Evolutionary conservation across 2,888 invertebrate species (phyloP), one percentile per base, ranked within the genome.

Genomic region (Trypoxylon attenuatum): DNA sequence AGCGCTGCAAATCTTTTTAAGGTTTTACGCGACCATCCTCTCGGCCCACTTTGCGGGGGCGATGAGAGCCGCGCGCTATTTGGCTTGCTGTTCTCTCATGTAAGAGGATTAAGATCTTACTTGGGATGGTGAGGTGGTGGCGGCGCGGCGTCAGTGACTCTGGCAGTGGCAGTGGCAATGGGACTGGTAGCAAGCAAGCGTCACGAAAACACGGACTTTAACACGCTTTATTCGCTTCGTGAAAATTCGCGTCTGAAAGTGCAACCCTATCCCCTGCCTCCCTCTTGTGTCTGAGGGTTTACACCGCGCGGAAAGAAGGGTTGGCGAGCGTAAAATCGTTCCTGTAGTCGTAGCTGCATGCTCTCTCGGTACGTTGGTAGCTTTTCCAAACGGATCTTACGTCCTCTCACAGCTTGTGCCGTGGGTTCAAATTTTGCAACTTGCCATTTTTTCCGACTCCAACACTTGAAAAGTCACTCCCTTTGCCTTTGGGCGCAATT

Each of bases 91-190:
- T 61, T 61, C 69, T 66, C 63, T 61, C 62, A 64, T 61, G 43
- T 74, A 78, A 80, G 79, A 73, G 79, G 78, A 83, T 80, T 83
- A 81, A 75, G 69, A 77, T 76, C 73, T 78, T 78, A 78, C 68
- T 73, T 51, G 59, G 61, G 61, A 68, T 63, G 25, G 25, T 8
- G 25, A 8, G 4, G 25, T 5, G 25, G 33, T 13, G 33, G 33
- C 33, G 33, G 33, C 13, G 33, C 10, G 33, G 33, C 33, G 33
- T n/a, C n/a, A n/a, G n/a, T n/a, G n/a, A n/a, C n/a, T n/a, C n/a
- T n/a, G n/a, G n/a, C n/a, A n/a, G n/a, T n/a, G n/a, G n/a, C n/a
- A n/a, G n/a, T n/a, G n/a, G n/a, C n/a, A n/a, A n/a, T n/a, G n/a
- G n/a, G n/a, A n/a, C n/a, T 62, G 58, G 58, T 71, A 49, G 64